Evolutionary conservation across 2,113 vertebrate species (phyloP).

Genomic region (Corvus moneduloides): DNA sequence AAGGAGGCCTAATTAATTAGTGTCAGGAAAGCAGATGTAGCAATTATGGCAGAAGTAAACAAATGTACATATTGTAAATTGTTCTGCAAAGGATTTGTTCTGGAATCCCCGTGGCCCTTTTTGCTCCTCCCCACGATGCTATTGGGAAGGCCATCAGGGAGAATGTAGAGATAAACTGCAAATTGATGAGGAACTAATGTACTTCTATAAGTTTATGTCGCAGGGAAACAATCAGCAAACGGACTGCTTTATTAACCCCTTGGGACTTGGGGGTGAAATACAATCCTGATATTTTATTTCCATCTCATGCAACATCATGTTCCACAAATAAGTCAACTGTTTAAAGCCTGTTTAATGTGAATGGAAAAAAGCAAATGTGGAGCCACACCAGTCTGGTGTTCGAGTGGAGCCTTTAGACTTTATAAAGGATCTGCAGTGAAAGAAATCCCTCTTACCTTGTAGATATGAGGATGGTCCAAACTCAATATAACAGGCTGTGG

Average conservation of each 20-base stretch:
- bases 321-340: not conserved
- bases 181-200: slow-evolving; percentile 8
- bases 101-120: not conserved
- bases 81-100: not conserved
- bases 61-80: slow-evolving; percentile 19
- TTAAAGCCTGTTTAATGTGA: not conserved
- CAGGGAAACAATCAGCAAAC: not conserved
- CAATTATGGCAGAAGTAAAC: slow-evolving; percentile 14
- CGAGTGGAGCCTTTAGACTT: not conserved
- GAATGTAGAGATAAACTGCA: not conserved
- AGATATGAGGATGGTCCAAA: not conserved
- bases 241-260: not conserved
- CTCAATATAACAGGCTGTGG: not conserved
- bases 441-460: not conserved
- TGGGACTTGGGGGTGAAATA: not conserved
- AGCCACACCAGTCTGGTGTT: not conserved
- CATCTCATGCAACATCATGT: not conserved
- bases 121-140: not conserved
- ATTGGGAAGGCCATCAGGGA: not conserved
- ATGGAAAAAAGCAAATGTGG: not conserved
- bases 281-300: not conserved
- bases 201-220: not conserved
- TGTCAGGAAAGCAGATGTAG: slow-evolving; percentile 19
- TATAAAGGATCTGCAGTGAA: not conserved
- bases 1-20: slow-evolving; percentile 38